phyloP scores from a whole-genome alignment of 2,888 invertebrate genomes.

The Baronia brevicornis region DNA sequence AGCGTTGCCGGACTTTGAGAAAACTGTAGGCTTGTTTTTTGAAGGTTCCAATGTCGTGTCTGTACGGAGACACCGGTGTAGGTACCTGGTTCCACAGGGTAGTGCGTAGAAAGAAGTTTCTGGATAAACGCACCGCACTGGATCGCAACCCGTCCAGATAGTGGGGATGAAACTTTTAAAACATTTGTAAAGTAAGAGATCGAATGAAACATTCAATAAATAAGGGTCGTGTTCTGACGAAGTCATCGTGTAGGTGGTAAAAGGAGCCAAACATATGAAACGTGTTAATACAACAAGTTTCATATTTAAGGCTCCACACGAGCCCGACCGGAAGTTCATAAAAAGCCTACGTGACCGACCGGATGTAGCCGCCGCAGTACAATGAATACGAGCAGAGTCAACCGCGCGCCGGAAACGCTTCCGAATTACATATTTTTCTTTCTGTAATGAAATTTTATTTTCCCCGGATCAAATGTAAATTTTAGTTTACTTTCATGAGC shows the following conservation, averaged over 20 bases:
- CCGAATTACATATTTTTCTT: conserved; percentile 8
- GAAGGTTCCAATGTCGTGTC: too few relatives aligned
- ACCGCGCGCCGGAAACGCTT: conserved; percentile 10
- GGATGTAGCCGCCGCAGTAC: conserved; percentile 14
- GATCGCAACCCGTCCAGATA: too few relatives aligned
- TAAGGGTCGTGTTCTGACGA: too few relatives aligned
- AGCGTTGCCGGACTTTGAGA: too few relatives aligned
- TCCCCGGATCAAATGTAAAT: neutral
- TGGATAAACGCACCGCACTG: too few relatives aligned
- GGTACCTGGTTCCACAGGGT: too few relatives aligned
- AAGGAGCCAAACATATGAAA: conserved; percentile 11
- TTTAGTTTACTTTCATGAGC: neutral
- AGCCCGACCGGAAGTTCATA: conserved; percentile 29
- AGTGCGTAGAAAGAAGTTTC: too few relatives aligned
- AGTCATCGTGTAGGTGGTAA: conserved; percentile 14
- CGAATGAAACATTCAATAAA: too few relatives aligned
- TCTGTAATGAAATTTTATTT: conserved; percentile 3
- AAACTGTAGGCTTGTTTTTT: too few relatives aligned
- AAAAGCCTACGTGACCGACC: conserved; percentile 31
- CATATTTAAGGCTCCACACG: conserved; percentile 9
- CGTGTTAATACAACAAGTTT: conserved; percentile 17
- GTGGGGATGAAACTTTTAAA: too few relatives aligned
- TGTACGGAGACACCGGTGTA: too few relatives aligned
- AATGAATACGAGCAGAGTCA: conserved; percentile 14
- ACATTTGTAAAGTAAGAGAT: too few relatives aligned